Evolutionary conservation across 2,113 vertebrate genomes (phyloP), one percentile per base, ranked within the genome.

Genomic region (Rhinichthys klamathensis): DNA sequence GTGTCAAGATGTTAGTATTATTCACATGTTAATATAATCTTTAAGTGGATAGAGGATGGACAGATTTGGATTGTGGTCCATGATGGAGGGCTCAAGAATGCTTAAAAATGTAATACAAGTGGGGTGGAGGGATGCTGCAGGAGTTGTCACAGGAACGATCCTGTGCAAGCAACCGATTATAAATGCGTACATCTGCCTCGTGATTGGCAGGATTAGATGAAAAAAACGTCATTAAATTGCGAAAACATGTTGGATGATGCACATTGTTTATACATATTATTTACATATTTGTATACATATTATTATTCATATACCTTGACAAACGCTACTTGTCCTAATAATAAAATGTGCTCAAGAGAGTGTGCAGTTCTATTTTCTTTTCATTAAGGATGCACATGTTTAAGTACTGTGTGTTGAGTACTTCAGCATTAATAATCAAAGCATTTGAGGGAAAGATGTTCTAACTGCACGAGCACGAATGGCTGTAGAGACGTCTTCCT

Each of bases 401-500:
- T 46, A 6, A 70, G 67, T n/a, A n/a, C n/a, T n/a, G n/a, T 27
- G 58, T 63, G 38, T 63, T 63, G 38, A 60, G 74, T 56, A 15
- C 21, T 38, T 78, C 18, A 63, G 35, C 77, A 80, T 44, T 80
- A 41, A 80, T 46, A 30, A 80, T 25, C 58, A 80, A 80, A 63
- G 38, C 78, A 18, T 18, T 56, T 30, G 7, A 80, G 46, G 46
- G 27, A 44, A 79, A 41, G 2, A 44, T 80, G 56, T 54, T 75
- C 25, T 79, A 4, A 25, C 21, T 25, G n/a, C 32, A 23, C 10
- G 4, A n/a, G 21, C 23, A 49, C 6, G 41, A 2, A 4, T n/a
- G 44, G 38, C 11, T 51, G 73, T 61, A 25, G 21, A 27, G 32
- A 76, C 27, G 3, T 32, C 46, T 18, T 76, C 25, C 16, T 76